Evolutionary conservation across 2,113 vertebrate species (phyloP).

Genomic region (Sterna hirundo): DNA sequence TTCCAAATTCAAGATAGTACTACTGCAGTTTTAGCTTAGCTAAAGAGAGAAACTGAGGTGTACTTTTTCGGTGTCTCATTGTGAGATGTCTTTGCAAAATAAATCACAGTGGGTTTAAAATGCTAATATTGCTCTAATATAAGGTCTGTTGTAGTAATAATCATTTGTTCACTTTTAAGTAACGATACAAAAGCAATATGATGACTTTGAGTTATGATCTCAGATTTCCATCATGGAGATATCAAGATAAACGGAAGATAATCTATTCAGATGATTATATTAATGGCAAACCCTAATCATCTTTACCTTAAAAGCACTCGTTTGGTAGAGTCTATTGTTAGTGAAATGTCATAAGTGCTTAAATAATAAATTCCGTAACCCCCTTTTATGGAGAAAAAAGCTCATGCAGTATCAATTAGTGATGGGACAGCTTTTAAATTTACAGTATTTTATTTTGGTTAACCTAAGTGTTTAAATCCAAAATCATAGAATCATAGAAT

Average conservation of each 20-base stretch:
- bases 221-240: slow-evolving; percentile 8
- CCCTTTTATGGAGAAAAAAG: neutral
- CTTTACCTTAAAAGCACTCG: slow-evolving; percentile 43
- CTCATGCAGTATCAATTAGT: neutral
- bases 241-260: slow-evolving; percentile 32
- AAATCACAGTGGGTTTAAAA: slow-evolving; percentile 19
- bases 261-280: slow-evolving; percentile 53
- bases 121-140: neutral
- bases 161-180: slow-evolving; percentile 16
- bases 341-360: neutral
- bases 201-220: slow-evolving; percentile 20
- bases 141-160: slow-evolving; percentile 1
- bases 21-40: neutral
- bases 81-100: slow-evolving; percentile 19
- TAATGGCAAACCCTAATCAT: slow-evolving; percentile 47
- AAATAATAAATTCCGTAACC: slow-evolving; percentile 10
- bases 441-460: neutral
- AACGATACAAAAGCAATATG: neutral
- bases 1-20: neutral
- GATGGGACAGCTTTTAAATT: neutral
- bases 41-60: neutral
- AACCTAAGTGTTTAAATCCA: neutral
- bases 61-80: neutral
- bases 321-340: neutral
- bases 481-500: neutral